Base-by-base conservation (phyloP, 64 coral and sea anemone species). In the Platygyra sinensis region DNA sequence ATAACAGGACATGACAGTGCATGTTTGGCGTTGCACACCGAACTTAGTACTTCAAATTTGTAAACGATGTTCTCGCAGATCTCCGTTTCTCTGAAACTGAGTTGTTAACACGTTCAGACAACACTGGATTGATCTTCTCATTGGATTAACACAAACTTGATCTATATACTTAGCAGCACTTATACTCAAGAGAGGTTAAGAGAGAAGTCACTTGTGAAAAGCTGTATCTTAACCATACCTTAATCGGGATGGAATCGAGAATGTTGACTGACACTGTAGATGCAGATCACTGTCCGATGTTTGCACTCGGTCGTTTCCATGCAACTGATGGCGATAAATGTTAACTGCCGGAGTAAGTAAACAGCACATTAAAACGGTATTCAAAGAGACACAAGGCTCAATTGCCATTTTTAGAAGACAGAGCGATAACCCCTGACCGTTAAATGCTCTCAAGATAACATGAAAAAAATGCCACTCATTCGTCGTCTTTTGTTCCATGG, bases 401-500 rank as follows among this genome's bases (percentile, higher is more conserved):
- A 85, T 67, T 85, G 62, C 62, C 81, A 50, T 39, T 65, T 85
- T 85, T 71, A 52, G 81, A 85, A 71, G 62, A 71, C 19, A 85
- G 20, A 38, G 24, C n/a, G 63, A 85, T 71, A 85, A 85, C 22
- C 81, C 38, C 63, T 85, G 81, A 8, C 60, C 12, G 81, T 69
- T 72, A 27, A 36, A 46, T 50, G 38, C 62, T 65, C 17, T 3
- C 65, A n/a, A 64, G 81, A 85, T 71, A 72, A 85, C 81, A 52
- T 24, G 30, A 19, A 64, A 85, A n/a, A 71, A 51, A 85, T 85
- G 38, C 24, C 20, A 71, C 63, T 85, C 18, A 85, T 69, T 71
- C 24, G 9, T 14, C 20, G 3, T 49, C 62, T 46, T 65, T 83
- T 79, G 60, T 83, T n/a, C 32, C 15, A 0, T 67, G 10, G 5